phyloP scores from a whole-genome alignment of 2,113 vertebrate species.

The Nesogale talazaci region DNA sequence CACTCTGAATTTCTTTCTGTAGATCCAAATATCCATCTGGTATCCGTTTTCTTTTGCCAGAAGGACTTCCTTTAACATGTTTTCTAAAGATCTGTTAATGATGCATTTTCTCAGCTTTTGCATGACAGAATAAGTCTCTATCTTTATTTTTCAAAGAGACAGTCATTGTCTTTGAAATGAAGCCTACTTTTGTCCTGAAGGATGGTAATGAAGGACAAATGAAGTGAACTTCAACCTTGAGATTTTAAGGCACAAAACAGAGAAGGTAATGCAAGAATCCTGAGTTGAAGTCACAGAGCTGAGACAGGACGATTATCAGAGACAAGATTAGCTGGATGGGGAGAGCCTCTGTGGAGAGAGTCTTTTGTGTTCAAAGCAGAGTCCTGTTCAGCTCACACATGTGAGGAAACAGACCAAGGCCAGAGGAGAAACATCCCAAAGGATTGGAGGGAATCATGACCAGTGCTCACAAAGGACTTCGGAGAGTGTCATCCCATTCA shows the following conservation, averaged over 20 bases:
- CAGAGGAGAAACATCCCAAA: not conserved
- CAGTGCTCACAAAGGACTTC: not conserved
- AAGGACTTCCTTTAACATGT: conserved; percentile 60
- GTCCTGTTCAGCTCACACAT: not conserved
- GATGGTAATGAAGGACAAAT: not conserved
- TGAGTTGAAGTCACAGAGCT: not conserved
- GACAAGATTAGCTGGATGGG: not conserved
- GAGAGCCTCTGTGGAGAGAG: not conserved
- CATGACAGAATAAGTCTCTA: not conserved
- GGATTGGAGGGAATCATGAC: not conserved
- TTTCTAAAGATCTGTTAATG: conserved; percentile 44
- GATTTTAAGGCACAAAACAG: not conserved
- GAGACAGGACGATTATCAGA: not conserved
- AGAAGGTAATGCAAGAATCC: not conserved
- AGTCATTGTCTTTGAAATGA: not conserved
- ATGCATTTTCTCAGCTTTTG: conserved; percentile 37
- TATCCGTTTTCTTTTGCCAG: conserved; percentile 50
- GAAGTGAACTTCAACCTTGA: not conserved
- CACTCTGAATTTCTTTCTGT: conserved; percentile 28
- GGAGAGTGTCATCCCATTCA: not conserved
- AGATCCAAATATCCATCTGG: conserved; percentile 45
- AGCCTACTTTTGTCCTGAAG: not conserved
- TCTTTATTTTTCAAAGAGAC: conserved; percentile 7
- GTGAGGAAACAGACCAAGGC: not conserved
- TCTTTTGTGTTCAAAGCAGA: not conserved